phyloP scores from a whole-genome alignment of 2,797 vertebrate species.

The Paratrypauchen microcephalus region DNA sequence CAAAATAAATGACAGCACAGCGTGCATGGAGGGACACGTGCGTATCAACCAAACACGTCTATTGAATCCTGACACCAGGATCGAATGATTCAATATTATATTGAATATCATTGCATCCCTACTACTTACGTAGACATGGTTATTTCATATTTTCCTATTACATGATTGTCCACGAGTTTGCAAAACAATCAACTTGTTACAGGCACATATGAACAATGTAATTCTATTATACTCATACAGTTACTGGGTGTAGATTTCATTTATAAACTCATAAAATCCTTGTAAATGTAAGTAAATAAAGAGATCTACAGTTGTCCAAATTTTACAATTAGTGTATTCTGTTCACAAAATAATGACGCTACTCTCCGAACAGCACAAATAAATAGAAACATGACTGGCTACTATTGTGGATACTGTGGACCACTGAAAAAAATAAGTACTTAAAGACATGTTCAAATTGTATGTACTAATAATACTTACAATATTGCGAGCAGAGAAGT shows the following conservation, averaged over 20 bases:
- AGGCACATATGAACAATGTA: neutral
- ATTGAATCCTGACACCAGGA: no score
- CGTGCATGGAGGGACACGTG: no score
- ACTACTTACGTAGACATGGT: neutral
- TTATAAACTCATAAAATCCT: neutral
- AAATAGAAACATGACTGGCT: neutral
- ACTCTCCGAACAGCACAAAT: neutral
- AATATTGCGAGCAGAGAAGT: constrained; percentile 93
- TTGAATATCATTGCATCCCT: neutral
- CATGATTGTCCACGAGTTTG: neutral
- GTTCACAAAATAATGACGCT: neutral
- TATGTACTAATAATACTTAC: constrained; percentile 77
- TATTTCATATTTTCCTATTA: neutral
- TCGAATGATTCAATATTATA: no score
- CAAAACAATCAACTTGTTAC: neutral
- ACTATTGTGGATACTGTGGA: neutral
- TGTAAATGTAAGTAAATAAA: neutral
- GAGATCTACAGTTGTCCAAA: neutral
- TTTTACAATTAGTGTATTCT: neutral
- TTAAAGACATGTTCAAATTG: neutral
- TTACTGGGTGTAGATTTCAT: neutral
- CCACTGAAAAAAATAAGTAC: neutral
- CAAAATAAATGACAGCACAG: no score
- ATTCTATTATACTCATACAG: neutral
- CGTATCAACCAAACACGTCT: no score